Conservation (phyloP, 2,888 invertebrate genomes). For the Eilema depressum region DNA sequence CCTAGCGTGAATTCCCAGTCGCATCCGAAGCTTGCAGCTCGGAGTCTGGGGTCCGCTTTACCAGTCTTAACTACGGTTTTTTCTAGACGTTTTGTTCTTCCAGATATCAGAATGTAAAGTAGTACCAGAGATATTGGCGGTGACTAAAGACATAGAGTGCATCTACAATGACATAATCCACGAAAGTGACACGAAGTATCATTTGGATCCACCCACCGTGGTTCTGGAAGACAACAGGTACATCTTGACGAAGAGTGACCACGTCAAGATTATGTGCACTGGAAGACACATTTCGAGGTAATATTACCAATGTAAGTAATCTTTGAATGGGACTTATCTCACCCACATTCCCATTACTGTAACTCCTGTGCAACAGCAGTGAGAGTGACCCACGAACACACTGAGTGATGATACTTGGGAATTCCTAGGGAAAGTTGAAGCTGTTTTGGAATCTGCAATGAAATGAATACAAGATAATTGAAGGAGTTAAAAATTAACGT, state of each 20-base stretch:
- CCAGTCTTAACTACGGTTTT: too few relatives aligned
- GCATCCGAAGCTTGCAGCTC: too few relatives aligned
- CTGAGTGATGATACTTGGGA: too few relatives aligned
- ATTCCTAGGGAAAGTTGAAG: too few relatives aligned
- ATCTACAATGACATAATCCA: slow-evolving; percentile 59
- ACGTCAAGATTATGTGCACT: slow-evolving; percentile 89
- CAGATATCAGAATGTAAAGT: slow-evolving; percentile 16
- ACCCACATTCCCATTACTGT: too few relatives aligned
- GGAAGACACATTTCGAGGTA: slow-evolving; percentile 28
- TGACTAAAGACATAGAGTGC: slow-evolving; percentile 51
- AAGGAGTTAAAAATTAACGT: too few relatives aligned
- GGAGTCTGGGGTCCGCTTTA: too few relatives aligned
- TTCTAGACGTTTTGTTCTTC: background rate
- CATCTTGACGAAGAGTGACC: slow-evolving; percentile 89
- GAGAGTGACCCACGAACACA: too few relatives aligned
- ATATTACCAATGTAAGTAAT: background rate
- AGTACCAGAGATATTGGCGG: slow-evolving; percentile 41
- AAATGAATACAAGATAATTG: too few relatives aligned
- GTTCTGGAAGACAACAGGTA: slow-evolving; percentile 86
- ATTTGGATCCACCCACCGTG: slow-evolving; percentile 54
- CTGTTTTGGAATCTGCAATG: background rate
- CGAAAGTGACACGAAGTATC: slow-evolving; percentile 47
- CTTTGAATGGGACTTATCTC: too few relatives aligned
- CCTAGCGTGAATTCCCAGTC: too few relatives aligned
- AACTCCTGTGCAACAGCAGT: too few relatives aligned